These are phyloP conservation scores for Nycteola revayana DNA, from an alignment of 2,888 invertebrate species.

Conservation along the genomic window DNA sequence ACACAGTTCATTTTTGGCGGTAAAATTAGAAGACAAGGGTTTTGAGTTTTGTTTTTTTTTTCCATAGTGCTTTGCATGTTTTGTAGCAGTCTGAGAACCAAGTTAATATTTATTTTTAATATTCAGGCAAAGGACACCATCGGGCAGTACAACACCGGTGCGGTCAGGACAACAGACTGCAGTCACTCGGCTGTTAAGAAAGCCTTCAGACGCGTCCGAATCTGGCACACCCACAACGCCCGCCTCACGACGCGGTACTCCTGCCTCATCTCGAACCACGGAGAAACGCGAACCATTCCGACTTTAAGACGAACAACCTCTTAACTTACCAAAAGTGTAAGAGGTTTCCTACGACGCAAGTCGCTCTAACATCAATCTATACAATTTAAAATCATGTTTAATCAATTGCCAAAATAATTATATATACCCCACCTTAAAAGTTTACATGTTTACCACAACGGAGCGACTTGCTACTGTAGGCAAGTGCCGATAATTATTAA, in stretches of 20 bases:
- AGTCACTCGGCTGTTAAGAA: constrained; percentile 83
- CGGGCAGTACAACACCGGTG: constrained; percentile 88
- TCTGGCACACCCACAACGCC: constrained; percentile 78
- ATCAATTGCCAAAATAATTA: constrained; percentile 33
- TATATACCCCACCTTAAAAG: constrained; percentile 32
- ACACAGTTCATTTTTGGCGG: constrained; percentile 20
- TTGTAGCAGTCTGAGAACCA: constrained; percentile 1
- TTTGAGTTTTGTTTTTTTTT: constrained; percentile 20
- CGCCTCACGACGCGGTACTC: constrained; percentile 63
- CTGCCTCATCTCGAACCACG: constrained; percentile 67
- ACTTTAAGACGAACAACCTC: constrained; percentile 78
- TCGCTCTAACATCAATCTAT: constrained; percentile 44
- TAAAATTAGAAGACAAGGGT: constrained; percentile 15
- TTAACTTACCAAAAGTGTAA: background rate
- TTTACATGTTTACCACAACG: constrained; percentile 24
- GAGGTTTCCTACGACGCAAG: constrained; percentile 41
- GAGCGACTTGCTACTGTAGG: constrained; percentile 49
- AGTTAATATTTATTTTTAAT: constrained; percentile 18
- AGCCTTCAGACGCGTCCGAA: constrained; percentile 87
- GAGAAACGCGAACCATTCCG: constrained; percentile 88
- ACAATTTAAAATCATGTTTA: constrained; percentile 31
- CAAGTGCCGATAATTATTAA: constrained; percentile 53
- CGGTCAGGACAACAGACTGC: constrained; percentile 84
- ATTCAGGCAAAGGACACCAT: constrained; percentile 87
- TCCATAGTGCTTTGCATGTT: constrained; percentile 36